These are phyloP conservation scores for Echeneis naucrates DNA, from an alignment of 2,797 vertebrate species.

Conservation along the genomic window DNA sequence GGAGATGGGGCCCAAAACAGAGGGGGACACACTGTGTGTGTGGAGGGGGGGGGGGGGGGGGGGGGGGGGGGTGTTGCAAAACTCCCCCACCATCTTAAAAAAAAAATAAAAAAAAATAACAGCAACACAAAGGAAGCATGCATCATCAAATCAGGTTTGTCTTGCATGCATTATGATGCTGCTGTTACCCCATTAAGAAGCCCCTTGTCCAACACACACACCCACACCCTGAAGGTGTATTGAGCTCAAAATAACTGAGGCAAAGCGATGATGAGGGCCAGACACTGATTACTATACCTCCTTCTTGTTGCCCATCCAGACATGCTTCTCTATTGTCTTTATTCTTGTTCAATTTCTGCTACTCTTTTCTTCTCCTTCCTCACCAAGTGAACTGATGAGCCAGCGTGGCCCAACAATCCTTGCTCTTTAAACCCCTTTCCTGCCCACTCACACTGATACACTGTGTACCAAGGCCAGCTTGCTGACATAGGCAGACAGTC, in stretches of 20 bases:
- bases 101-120: slow-evolving; percentile 64
- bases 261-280: slow-evolving; percentile 54
- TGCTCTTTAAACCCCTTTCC: slow-evolving; percentile 9
- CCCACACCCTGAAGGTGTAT: slow-evolving; percentile 77
- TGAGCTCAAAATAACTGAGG: slow-evolving; percentile 73
- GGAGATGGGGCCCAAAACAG: slow-evolving; percentile 82
- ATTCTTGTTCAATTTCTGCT: slow-evolving; percentile 30
- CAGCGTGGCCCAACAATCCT: slow-evolving; percentile 35
- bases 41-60: too few relatives aligned
- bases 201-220: slow-evolving; percentile 31
- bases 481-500: slow-evolving; percentile 71
- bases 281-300: slow-evolving; percentile 65
- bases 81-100: slow-evolving; percentile 23
- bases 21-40: slow-evolving; percentile 67
- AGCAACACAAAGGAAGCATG: slow-evolving; percentile 80
- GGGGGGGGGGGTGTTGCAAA: slow-evolving; percentile 33
- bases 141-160: slow-evolving; percentile 82
- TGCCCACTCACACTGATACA: slow-evolving; percentile 22
- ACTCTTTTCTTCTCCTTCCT: background rate
- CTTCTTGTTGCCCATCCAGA: slow-evolving; percentile 23
- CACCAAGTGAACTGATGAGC: slow-evolving; percentile 38
- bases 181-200: slow-evolving; percentile 74
- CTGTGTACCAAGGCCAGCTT: slow-evolving; percentile 35
- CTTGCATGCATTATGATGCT: slow-evolving; percentile 80
- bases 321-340: slow-evolving; percentile 22